phyloP scores from a whole-genome alignment of 2,113 vertebrate genomes.

The Martes martes region DNA sequence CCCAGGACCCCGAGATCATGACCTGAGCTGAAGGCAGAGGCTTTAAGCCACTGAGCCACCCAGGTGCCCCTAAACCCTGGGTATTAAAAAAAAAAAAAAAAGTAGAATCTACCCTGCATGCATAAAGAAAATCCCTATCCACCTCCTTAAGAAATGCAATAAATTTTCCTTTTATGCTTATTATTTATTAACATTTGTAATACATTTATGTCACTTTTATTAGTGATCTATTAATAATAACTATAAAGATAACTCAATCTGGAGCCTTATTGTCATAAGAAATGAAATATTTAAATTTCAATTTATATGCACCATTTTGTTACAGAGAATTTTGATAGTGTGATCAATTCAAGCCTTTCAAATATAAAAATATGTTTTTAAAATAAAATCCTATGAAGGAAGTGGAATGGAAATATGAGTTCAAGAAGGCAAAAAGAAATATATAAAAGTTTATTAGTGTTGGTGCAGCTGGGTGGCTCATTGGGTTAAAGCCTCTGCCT shows the following conservation, averaged over 20 bases:
- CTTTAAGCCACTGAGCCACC: no score
- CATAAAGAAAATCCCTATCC: neutral
- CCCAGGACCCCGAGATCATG: no score
- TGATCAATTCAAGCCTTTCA: neutral
- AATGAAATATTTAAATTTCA: conserved; percentile 50
- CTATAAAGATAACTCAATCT: neutral
- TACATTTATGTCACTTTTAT: neutral
- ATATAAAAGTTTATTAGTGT: neutral
- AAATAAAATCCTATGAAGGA: neutral
- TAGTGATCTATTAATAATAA: neutral
- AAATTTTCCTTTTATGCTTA: neutral
- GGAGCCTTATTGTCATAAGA: neutral
- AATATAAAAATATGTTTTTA: neutral
- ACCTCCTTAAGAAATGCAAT: neutral
- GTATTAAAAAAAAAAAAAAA: neutral
- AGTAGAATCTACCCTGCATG: neutral
- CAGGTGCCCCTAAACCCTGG: neutral
- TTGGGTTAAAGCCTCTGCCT: no score
- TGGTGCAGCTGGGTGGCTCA: no score
- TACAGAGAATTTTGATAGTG: neutral
- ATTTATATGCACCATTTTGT: neutral
- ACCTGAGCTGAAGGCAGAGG: no score
- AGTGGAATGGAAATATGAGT: neutral
- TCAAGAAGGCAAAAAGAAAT: neutral
- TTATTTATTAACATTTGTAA: conserved; percentile 6